phyloP scores from a whole-genome alignment of 2,113 vertebrate species.

The Phoenicopterus ruber region DNA sequence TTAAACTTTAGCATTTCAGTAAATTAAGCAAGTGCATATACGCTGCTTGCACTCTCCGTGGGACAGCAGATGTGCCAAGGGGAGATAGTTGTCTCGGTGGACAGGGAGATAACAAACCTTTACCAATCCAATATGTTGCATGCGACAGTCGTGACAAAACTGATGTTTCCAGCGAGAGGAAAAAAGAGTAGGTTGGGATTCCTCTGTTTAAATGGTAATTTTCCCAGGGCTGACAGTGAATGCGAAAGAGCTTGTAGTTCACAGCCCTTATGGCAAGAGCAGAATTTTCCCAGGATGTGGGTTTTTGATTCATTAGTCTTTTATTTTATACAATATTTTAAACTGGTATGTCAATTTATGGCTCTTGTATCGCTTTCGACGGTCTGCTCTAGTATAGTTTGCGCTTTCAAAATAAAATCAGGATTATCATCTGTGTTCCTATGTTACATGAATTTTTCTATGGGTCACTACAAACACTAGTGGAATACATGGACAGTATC shows the following conservation, averaged over 20 bases:
- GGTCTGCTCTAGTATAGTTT: neutral
- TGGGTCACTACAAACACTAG: slow-evolving; percentile 1
- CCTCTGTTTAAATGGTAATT: neutral
- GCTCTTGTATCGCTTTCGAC: neutral
- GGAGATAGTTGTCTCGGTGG: neutral
- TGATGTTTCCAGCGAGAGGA: neutral
- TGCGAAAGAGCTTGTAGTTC: neutral
- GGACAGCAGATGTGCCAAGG: neutral
- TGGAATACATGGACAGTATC: neutral
- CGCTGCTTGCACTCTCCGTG: neutral
- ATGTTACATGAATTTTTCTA: slow-evolving; percentile 5
- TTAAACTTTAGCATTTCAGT: neutral
- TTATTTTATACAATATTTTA: slow-evolving; percentile 20
- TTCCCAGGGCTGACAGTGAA: neutral
- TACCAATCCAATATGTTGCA: neutral
- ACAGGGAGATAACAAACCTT: slow-evolving; percentile 6
- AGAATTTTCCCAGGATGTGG: neutral
- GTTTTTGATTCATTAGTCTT: neutral
- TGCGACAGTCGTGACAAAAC: neutral
- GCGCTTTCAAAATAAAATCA: neutral
- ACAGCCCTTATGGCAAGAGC: neutral
- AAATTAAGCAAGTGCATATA: neutral
- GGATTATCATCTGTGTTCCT: slow-evolving; percentile 8
- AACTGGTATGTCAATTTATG: neutral
- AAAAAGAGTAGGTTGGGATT: neutral